A percentile compares a stretch with the other conserved stretches of the same genome.
Conservation (phyloP, 2,888 invertebrate species). For the Beris morrisii region DNA sequence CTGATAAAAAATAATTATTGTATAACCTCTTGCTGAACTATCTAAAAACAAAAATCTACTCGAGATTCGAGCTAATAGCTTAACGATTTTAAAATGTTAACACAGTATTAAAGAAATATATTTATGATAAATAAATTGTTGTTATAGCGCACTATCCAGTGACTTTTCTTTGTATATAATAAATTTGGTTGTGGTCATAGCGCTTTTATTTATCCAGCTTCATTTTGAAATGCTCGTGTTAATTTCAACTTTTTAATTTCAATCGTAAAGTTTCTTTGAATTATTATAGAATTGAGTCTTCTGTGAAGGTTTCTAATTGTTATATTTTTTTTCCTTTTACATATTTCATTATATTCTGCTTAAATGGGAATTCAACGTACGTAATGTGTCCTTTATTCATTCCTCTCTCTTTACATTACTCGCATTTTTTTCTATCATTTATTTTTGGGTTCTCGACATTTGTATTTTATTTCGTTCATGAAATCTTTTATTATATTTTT, state of each 20-base stretch:
- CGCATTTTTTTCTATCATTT: conserved; percentile 23
- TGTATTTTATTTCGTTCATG: conserved; percentile 9
- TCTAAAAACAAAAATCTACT: too few species aligned
- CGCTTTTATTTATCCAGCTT: too few species aligned
- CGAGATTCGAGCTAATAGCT: not conserved
- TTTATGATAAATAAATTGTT: conserved; percentile 13
- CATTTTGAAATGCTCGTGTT: too few species aligned
- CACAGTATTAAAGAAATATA: not conserved
- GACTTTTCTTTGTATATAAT: not conserved
- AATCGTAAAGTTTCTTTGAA: not conserved
- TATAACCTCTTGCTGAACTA: not conserved
- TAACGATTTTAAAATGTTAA: not conserved
- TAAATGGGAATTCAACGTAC: conserved; percentile 37
- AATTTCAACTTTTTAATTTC: too few species aligned
- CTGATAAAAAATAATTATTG: conserved; percentile 40
- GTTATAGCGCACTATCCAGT: too few species aligned
- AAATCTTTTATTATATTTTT: conserved; percentile 14
- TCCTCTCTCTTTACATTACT: conserved; percentile 23
- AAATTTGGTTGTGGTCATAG: too few species aligned
- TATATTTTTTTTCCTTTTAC: conserved; percentile 33
- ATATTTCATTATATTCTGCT: conserved; percentile 35
- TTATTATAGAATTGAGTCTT: conserved; percentile 9
- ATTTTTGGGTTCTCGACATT: conserved; percentile 3
- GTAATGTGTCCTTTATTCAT: conserved; percentile 33
- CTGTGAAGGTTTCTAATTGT: conserved; percentile 40